phyloP scores from a whole-genome alignment of 2,113 vertebrate genomes.

The Odontophorus gujanensis region DNA sequence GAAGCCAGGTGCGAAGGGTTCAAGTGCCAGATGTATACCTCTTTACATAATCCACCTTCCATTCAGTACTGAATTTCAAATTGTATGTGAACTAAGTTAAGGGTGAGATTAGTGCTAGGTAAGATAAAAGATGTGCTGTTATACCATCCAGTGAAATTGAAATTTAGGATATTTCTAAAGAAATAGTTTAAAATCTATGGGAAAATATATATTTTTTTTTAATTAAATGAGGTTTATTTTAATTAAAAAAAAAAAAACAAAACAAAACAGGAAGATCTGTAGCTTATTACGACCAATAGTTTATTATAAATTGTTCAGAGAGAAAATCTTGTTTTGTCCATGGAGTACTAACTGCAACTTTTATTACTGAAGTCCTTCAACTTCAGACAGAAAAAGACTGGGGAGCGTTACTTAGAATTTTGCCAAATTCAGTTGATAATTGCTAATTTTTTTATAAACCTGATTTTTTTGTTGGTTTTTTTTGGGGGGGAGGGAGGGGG shows the following conservation, averaged over 20 bases:
- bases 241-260: neutral
- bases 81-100: neutral
- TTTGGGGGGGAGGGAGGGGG: fast-evolving
- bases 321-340: neutral
- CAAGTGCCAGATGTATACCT: neutral
- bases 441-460: neutral
- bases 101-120: neutral
- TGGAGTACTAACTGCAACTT: neutral
- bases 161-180: neutral
- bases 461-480: neutral
- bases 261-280: neutral
- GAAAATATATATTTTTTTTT: too few species aligned
- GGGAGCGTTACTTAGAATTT: neutral
- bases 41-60: neutral
- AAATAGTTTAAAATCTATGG: neutral
- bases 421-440: neutral
- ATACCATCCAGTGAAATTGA: neutral
- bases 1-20: neutral
- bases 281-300: neutral
- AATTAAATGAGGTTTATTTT: neutral
- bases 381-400: neutral
- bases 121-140: neutral
- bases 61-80: neutral
- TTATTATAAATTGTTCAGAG: neutral
- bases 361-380: neutral